Conservation (phyloP, 2,888 invertebrate genomes). For the Helicoverpa assulta region DNA sequence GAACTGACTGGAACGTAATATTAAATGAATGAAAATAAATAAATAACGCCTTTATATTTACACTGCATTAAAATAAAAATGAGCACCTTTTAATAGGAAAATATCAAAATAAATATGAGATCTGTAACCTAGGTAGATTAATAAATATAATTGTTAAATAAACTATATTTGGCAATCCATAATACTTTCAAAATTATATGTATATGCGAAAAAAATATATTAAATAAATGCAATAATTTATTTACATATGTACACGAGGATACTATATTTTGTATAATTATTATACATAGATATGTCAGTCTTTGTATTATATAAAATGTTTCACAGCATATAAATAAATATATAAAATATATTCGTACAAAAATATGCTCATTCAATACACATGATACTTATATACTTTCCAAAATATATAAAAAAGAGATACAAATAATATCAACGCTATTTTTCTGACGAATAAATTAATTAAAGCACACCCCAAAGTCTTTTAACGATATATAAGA, state of each 20-base stretch:
- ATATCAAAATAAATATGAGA: slow-evolving; percentile 75
- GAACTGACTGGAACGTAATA: slow-evolving; percentile 58
- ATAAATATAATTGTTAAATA: slow-evolving; percentile 63
- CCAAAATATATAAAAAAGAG: slow-evolving; percentile 41
- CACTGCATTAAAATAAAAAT: slow-evolving; percentile 66
- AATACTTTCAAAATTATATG: slow-evolving; percentile 67
- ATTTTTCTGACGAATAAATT: slow-evolving; percentile 59
- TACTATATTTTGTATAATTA: slow-evolving; percentile 57
- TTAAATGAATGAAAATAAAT: slow-evolving; percentile 57
- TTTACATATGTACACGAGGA: slow-evolving; percentile 76
- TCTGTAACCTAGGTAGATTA: slow-evolving; percentile 68
- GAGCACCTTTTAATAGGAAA: slow-evolving; percentile 53
- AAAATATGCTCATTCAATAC: slow-evolving; percentile 56
- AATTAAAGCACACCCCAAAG: slow-evolving; percentile 88
- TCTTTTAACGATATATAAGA: slow-evolving; percentile 70
- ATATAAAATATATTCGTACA: slow-evolving; percentile 50
- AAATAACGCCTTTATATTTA: slow-evolving; percentile 73
- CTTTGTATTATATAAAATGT: slow-evolving; percentile 55
- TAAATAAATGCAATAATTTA: slow-evolving; percentile 79
- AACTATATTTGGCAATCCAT: slow-evolving; percentile 67
- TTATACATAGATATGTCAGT: slow-evolving; percentile 63
- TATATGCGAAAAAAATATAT: slow-evolving; percentile 67
- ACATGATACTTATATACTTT: slow-evolving; percentile 56
- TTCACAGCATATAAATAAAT: slow-evolving; percentile 53
- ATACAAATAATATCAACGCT: slow-evolving; percentile 42